Percentiles rank a stretch among this genome's conserved stretches.
Conservation (phyloP, 2,113 vertebrate species). For the Cephalopholis sonnerati region DNA sequence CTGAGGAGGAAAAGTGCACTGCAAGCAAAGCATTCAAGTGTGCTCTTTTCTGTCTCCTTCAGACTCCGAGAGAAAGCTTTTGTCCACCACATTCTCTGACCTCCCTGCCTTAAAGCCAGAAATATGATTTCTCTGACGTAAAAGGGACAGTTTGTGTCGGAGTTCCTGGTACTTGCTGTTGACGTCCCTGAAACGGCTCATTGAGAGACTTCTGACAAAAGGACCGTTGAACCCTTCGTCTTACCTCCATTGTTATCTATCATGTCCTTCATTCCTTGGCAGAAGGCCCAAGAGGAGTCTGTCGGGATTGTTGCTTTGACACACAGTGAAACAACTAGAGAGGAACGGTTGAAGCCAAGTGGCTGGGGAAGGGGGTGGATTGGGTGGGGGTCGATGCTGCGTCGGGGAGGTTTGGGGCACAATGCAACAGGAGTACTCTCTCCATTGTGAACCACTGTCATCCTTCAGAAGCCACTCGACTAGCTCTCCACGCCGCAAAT, state of each 20-base stretch:
- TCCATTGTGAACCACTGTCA: slow-evolving; percentile 83
- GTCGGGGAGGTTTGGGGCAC: slow-evolving; percentile 55
- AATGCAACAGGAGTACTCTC: slow-evolving; percentile 79
- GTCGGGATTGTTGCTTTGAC: slow-evolving; percentile 74
- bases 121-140: slow-evolving; percentile 46
- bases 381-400: slow-evolving; percentile 47
- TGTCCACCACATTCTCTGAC: slow-evolving; percentile 47
- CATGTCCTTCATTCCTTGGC: slow-evolving; percentile 74
- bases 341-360: slow-evolving; percentile 76
- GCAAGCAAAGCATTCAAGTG: slow-evolving; percentile 78
- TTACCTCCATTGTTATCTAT: slow-evolving; percentile 69
- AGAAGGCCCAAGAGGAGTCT: slow-evolving; percentile 68
- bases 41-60: slow-evolving; percentile 65
- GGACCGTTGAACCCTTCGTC: slow-evolving; percentile 38
- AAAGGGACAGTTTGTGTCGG: slow-evolving; percentile 26
- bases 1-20: slow-evolving; percentile 63
- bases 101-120: slow-evolving; percentile 29
- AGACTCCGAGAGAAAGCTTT: slow-evolving; percentile 46
- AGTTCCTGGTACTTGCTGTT: neutral
- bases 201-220: slow-evolving; percentile 45
- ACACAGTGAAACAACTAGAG: slow-evolving; percentile 65
- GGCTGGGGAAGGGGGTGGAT: slow-evolving; percentile 18
- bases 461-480: slow-evolving; percentile 82
- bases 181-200: slow-evolving; percentile 38
- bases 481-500: slow-evolving; percentile 82